Percentiles rank a stretch among this genome's conserved stretches.
These are phyloP conservation scores for Drosophila funebris DNA, from an alignment of 1,140 invertebrate species.

Conservation along the genomic window DNA sequence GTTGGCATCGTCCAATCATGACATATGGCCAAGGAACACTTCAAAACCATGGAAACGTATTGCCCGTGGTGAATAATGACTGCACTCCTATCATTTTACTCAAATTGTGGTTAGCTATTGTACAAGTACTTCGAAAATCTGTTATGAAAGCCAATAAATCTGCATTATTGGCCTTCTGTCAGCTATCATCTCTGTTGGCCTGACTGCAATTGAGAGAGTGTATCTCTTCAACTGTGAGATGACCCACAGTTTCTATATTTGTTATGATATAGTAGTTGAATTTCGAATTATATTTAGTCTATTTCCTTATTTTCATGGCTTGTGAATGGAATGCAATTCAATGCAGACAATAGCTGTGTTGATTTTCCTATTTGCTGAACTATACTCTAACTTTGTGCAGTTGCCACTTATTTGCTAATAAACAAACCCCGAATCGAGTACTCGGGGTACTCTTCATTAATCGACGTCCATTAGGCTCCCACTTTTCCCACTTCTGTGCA, in stretches of 20 bases:
- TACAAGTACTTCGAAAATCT: slow-evolving; percentile 60
- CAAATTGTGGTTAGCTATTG: slow-evolving; percentile 53
- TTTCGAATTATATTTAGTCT: slow-evolving; percentile 6
- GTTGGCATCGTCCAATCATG: slow-evolving; percentile 32
- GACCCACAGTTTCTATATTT: background rate
- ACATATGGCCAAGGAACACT: slow-evolving; percentile 58
- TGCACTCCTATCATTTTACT: slow-evolving; percentile 55
- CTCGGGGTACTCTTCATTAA: background rate
- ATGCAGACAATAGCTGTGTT: background rate
- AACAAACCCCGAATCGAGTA: background rate
- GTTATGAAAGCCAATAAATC: slow-evolving; percentile 82
- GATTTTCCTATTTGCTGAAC: background rate
- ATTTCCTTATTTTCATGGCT: too few species aligned
- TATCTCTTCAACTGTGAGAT: slow-evolving; percentile 27
- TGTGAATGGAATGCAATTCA: background rate
- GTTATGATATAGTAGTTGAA: slow-evolving; percentile 22
- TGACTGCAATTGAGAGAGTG: slow-evolving; percentile 8
- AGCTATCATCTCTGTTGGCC: background rate
- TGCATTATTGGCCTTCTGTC: slow-evolving; percentile 70
- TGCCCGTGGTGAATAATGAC: slow-evolving; percentile 25
- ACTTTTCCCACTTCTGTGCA: slow-evolving; percentile 4
- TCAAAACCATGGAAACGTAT: slow-evolving; percentile 49
- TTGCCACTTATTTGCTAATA: background rate
- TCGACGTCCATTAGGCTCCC: slow-evolving; percentile 17
- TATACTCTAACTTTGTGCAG: background rate